Evolutionary conservation across 1,140 invertebrate genomes (phyloP).

Genomic region (Nilaparvata lugens): DNA sequence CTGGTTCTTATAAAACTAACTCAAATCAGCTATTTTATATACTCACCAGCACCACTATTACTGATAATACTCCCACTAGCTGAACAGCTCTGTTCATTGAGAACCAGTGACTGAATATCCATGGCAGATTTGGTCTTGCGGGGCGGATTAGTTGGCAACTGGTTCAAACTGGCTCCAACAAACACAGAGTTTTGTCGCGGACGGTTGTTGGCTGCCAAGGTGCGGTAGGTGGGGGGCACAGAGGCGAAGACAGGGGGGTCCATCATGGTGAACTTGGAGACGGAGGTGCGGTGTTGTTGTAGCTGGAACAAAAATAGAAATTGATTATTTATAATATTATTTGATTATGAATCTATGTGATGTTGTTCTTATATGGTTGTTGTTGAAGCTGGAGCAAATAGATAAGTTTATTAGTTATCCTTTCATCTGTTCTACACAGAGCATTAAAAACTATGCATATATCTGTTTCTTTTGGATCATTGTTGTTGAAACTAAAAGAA

Average conservation of each 20-base stretch:
- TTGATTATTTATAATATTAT: too few species aligned
- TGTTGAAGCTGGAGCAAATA: too few species aligned
- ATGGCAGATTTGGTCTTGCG: slow-evolving; percentile 69
- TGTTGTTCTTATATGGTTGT: too few species aligned
- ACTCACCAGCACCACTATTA: too few species aligned
- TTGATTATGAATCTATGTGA: too few species aligned
- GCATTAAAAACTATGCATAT: too few species aligned
- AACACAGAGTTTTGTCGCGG: slow-evolving; percentile 75
- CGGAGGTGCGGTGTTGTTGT: slow-evolving; percentile 43
- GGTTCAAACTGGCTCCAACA: slow-evolving; percentile 55
- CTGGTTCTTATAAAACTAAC: slow-evolving; percentile 71
- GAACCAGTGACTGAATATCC: slow-evolving; percentile 64
- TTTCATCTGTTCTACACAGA: too few species aligned
- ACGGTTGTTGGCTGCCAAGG: slow-evolving; percentile 25
- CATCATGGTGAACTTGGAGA: slow-evolving; percentile 55
- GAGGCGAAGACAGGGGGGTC: slow-evolving; percentile 33
- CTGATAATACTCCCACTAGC: slow-evolving; percentile 1
- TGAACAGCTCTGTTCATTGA: slow-evolving; percentile 40
- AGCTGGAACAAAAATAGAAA: slow-evolving; percentile 39
- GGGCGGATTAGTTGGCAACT: slow-evolving; percentile 39
- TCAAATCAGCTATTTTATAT: too few species aligned
- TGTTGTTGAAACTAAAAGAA: too few species aligned
- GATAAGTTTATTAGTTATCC: too few species aligned
- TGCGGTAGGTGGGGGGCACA: slow-evolving; percentile 33
- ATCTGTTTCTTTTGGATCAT: too few species aligned